phyloP scores from a whole-genome alignment of 1,140 invertebrate species.

The Hycleus cichorii region DNA sequence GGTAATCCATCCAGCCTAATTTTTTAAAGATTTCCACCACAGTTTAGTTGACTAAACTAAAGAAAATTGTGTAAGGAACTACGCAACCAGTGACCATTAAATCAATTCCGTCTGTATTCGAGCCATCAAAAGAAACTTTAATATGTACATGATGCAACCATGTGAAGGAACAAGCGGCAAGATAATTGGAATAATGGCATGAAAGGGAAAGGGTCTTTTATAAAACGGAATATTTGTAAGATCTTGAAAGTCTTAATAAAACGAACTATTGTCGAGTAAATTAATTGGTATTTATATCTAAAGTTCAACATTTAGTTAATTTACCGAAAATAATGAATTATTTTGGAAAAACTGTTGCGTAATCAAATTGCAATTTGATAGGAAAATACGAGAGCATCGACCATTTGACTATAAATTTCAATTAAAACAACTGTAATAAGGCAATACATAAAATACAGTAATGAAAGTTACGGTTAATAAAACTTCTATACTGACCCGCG shows the following conservation, averaged over 20 bases:
- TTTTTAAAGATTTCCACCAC: too few relatives aligned
- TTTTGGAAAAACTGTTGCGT: neutral
- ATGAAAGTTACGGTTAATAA: conserved; percentile 17
- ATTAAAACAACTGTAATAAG: conserved; percentile 13
- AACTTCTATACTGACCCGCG: conserved; percentile 12
- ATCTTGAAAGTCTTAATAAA: conserved; percentile 5
- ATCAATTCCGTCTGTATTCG: conserved; percentile 1
- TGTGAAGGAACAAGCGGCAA: conserved; percentile 11
- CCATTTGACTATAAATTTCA: conserved; percentile 10
- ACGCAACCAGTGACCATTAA: conserved; percentile 11
- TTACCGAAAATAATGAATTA: neutral
- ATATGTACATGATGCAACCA: conserved; percentile 9
- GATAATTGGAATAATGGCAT: conserved; percentile 17
- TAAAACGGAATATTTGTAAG: conserved; percentile 6
- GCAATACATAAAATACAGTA: conserved; percentile 13
- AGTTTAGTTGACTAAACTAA: too few relatives aligned
- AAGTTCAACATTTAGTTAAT: conserved; percentile 1
- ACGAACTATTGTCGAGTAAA: conserved; percentile 2
- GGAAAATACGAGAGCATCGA: neutral
- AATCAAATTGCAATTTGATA: neutral
- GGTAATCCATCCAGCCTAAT: too few relatives aligned
- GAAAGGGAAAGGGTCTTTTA: neutral
- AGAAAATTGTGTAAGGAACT: neutral
- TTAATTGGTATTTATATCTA: conserved; percentile 3
- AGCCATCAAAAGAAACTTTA: neutral